These are phyloP conservation scores for Cassiopea andromeda DNA, from an alignment of 30 jellyfish, hydroid and myxozoan species.

Conservation along the genomic window DNA sequence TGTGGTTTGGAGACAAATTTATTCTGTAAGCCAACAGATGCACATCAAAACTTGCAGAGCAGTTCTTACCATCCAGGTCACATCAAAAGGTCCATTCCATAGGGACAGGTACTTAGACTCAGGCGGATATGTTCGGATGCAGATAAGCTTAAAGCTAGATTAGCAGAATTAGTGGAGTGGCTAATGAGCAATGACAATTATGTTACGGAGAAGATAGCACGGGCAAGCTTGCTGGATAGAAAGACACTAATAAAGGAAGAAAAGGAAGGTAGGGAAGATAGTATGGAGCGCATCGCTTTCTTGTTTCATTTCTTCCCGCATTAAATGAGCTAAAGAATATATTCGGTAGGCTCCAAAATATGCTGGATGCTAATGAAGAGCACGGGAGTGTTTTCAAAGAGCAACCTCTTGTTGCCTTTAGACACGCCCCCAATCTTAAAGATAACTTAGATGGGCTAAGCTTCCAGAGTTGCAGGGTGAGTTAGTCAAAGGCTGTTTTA, in stretches of 20 bases:
- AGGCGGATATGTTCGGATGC: neutral
- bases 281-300: neutral
- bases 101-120: conserved; percentile 11
- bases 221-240: neutral
- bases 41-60: neutral
- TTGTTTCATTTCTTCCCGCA: too few relatives aligned
- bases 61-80: conserved; percentile 22
- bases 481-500: too few relatives aligned
- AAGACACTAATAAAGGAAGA: neutral
- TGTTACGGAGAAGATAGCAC: neutral
- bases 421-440: too few relatives aligned
- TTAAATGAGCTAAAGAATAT: too few relatives aligned
- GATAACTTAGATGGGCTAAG: too few relatives aligned
- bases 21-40: conserved; percentile 14
- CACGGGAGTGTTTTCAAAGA: too few relatives aligned
- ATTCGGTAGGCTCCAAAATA: too few relatives aligned
- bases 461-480: too few relatives aligned
- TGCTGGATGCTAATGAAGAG: too few relatives aligned
- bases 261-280: neutral
- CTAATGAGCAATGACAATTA: neutral
- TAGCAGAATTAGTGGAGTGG: neutral
- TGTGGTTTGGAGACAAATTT: neutral
- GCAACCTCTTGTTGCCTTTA: too few relatives aligned
- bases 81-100: conserved; percentile 12
- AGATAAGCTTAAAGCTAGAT: neutral